Conservation (phyloP, 2,888 invertebrate genomes). For the Synergus japonicus region DNA sequence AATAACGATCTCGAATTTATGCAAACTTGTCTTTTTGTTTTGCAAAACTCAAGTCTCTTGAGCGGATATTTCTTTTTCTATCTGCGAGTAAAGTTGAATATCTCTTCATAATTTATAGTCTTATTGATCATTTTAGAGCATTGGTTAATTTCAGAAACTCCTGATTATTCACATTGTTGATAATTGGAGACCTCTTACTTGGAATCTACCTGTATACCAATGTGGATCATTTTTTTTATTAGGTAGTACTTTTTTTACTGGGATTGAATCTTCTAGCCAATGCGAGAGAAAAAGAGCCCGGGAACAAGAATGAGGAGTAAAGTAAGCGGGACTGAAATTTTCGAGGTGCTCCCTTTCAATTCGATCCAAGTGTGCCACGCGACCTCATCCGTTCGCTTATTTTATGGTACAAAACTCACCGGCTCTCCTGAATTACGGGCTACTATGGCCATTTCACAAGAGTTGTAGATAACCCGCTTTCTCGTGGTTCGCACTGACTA, state of each 20-base stretch:
- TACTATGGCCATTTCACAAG: constrained; percentile 52
- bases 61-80: not conserved
- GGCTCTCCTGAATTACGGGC: constrained; percentile 41
- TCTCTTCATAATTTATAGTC: not conserved
- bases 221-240: not conserved
- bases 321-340: constrained; percentile 57
- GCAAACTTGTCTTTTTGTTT: not conserved
- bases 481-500: constrained; percentile 45
- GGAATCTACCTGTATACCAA: not conserved
- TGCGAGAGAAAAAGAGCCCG: constrained; percentile 44
- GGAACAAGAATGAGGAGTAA: constrained; percentile 51
- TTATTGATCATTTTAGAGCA: not conserved
- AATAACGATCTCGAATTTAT: not conserved
- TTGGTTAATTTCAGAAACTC: not conserved
- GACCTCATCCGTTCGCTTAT: constrained; percentile 58
- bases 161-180: not conserved
- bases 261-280: constrained; percentile 43
- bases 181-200: not conserved
- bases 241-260: constrained; percentile 26
- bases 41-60: not conserved
- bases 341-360: constrained; percentile 64
- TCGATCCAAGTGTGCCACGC: constrained; percentile 64
- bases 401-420: constrained; percentile 50
- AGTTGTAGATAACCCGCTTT: constrained; percentile 57
- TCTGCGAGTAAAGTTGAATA: too few species aligned